These are phyloP conservation scores for Paramuricea clavata DNA, from an alignment of 92 coral and sea anemone species.

Conservation along the genomic window DNA sequence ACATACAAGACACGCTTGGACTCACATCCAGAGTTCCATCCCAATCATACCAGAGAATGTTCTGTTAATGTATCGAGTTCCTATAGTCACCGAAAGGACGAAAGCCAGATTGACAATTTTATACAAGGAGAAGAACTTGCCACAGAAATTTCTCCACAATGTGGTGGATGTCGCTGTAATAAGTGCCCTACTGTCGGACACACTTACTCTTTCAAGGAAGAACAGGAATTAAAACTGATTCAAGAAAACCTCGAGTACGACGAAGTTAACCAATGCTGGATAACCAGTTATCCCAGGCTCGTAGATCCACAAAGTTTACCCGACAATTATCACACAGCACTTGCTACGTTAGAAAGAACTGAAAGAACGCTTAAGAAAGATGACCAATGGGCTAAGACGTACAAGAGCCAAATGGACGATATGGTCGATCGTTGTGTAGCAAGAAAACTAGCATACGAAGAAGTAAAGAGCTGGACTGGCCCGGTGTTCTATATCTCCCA, in stretches of 20 bases:
- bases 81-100: too few relatives aligned
- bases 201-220: slow-evolving; percentile 72
- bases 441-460: slow-evolving; percentile 57
- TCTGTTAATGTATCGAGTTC: too few relatives aligned
- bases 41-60: too few relatives aligned
- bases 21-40: too few relatives aligned
- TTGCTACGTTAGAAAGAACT: slow-evolving; percentile 68
- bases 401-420: slow-evolving; percentile 73
- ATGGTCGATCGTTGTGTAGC: slow-evolving; percentile 75
- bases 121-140: slow-evolving; percentile 73
- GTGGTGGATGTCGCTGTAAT: slow-evolving; percentile 75
- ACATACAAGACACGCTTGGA: too few relatives aligned
- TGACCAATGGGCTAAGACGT: slow-evolving; percentile 68
- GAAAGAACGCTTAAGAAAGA: slow-evolving; percentile 73
- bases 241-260: slow-evolving; percentile 73
- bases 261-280: slow-evolving; percentile 69
- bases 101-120: too few relatives aligned
- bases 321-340: slow-evolving; percentile 66
- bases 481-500: slow-evolving; percentile 69
- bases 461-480: slow-evolving; percentile 69
- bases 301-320: slow-evolving; percentile 72
- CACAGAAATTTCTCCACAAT: slow-evolving; percentile 67
- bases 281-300: slow-evolving; percentile 77
- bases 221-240: slow-evolving; percentile 74
- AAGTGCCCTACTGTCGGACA: slow-evolving; percentile 79